Conservation (phyloP, 2,113 vertebrate genomes). For the Phylloscopus trochilus region DNA sequence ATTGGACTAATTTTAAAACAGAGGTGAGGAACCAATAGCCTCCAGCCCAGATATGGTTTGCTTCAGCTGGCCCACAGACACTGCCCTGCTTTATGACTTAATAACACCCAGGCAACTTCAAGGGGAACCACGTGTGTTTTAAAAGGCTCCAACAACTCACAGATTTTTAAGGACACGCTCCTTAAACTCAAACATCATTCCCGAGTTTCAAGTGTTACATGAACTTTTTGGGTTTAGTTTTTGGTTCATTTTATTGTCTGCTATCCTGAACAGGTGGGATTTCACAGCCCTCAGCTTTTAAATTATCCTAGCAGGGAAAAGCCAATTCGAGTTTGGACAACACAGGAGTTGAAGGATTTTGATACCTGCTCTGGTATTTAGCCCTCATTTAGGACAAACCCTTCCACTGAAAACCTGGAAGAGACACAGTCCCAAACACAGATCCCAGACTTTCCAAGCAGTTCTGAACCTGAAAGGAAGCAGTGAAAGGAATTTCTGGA, state of each 20-base stretch:
- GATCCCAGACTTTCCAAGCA: neutral
- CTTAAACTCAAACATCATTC: neutral
- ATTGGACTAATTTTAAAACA: conserved; percentile 64
- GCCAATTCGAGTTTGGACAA: neutral
- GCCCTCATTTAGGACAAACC: neutral
- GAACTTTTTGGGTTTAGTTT: neutral
- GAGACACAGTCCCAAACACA: neutral
- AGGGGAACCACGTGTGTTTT: neutral
- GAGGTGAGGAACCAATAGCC: conserved; percentile 61
- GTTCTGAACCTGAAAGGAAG: neutral
- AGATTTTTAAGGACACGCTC: neutral
- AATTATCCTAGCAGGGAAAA: neutral
- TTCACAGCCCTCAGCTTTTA: neutral
- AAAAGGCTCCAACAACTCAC: neutral
- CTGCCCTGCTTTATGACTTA: neutral
- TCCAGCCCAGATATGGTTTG: conserved; percentile 43
- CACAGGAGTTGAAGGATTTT: neutral
- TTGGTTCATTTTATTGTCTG: neutral
- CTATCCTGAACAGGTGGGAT: neutral
- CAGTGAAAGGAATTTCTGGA: neutral
- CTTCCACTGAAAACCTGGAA: neutral
- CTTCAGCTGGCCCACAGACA: conserved; percentile 46
- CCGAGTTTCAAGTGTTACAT: neutral
- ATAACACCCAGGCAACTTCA: neutral
- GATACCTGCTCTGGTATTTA: neutral